phyloP scores from a whole-genome alignment of 35 echinoderm and acorn worm species.

The Strongylocentrotus purpuratus region DNA sequence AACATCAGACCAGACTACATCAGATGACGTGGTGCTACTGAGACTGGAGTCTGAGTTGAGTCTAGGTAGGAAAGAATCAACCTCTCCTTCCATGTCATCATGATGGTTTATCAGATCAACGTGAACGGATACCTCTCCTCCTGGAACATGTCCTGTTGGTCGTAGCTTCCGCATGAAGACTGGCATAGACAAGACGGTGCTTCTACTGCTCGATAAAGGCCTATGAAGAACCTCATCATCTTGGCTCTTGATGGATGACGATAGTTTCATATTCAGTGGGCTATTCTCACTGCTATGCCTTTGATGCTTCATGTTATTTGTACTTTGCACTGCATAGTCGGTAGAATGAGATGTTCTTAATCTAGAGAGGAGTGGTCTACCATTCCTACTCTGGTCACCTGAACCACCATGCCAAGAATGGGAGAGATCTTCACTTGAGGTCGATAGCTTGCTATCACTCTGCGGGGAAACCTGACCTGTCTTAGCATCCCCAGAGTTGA shows the following conservation, averaged over 20 bases:
- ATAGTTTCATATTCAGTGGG: neutral
- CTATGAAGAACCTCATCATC: constrained; percentile 43
- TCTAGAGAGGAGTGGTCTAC: neutral
- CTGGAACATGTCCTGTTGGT: constrained; percentile 5
- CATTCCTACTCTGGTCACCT: neutral
- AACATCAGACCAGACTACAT: constrained; percentile 54
- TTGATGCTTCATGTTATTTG: neutral
- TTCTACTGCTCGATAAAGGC: neutral
- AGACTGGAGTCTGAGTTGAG: constrained; percentile 63
- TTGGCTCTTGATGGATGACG: neutral
- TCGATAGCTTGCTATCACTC: neutral
- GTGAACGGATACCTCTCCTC: neutral
- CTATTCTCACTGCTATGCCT: constrained; percentile 40
- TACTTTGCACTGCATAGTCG: neutral
- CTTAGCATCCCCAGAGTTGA: neutral
- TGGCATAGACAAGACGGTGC: neutral
- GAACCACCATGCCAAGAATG: constrained; percentile 21
- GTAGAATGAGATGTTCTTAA: neutral
- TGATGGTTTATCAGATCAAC: neutral
- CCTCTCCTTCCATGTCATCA: neutral
- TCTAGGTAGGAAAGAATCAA: neutral
- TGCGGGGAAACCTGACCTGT: neutral
- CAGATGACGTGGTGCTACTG: constrained; percentile 56
- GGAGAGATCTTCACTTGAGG: neutral
- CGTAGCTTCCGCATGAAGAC: constrained; percentile 58